Evolutionary conservation across 2,113 vertebrate species (phyloP), one percentile per base, ranked within the genome.

Genomic region (Miniopterus natalensis): DNA sequence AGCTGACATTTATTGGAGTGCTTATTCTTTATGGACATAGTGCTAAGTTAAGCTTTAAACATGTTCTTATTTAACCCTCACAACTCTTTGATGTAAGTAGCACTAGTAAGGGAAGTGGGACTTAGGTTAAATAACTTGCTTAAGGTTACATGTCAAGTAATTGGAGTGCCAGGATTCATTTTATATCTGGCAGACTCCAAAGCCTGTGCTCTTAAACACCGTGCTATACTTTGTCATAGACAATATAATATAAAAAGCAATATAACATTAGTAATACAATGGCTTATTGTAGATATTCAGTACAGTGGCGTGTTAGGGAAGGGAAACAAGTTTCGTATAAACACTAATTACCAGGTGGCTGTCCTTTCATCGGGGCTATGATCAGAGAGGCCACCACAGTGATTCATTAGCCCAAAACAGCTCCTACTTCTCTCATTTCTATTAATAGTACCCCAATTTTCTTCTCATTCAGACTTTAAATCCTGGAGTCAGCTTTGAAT

Each of bases 51-150:
- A 79, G 57, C 49, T 84, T 84, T 79, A 53, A 68, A 79, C 18
- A 6, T 91, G 21, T 66, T 86, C 42, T 86, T 87, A 51, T 29
- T 65, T 81, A 86, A 75, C 63, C 73, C 57, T 80, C 8, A 63
- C 65, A 84, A 45, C 55, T 66, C 84, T 87, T 87, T 79, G 70
- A 91, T 91, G 31, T 77, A 88, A 74, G 49, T 79, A 75, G 27
- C 31, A 0, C 45, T 59, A 88, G n/a, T 66, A 78, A 79, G 71
- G 21, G 71, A 84, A 79, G 29, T 81, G 68, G 84, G 74, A 68
- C 8, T 79, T 74, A 42, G 13, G 40, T 74, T 68, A 81, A 83
- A 66, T 89, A 51, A n/a, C 80, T 86, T 92, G 40, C 74, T 86
- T 47, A 68, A 92, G 18, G 29, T 90, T 80, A 61, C 66, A 53